A percentile compares a stretch with the other conserved stretches of the same genome.
Conservation (phyloP, 2,888 invertebrate species). For the Mactromeris polynyma region DNA sequence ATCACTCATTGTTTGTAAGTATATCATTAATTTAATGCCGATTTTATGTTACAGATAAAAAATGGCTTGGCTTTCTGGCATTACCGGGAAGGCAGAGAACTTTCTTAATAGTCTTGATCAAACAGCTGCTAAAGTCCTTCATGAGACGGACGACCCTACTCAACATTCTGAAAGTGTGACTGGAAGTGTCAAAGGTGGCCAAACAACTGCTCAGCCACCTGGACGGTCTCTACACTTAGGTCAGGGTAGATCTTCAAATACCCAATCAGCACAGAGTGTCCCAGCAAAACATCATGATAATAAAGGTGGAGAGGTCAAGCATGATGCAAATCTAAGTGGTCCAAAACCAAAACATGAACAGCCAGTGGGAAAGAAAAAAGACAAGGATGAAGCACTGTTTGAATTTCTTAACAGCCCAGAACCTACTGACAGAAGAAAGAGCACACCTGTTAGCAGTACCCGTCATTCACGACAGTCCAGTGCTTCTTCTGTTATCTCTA, state of each 20-base stretch:
- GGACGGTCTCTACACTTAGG: conserved; percentile 6
- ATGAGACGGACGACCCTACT: conserved; percentile 58
- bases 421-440: conserved; percentile 73
- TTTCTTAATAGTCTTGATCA: conserved; percentile 92
- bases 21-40: no score
- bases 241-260: conserved; percentile 26
- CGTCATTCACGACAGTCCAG: conserved; percentile 86
- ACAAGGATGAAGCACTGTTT: conserved; percentile 87
- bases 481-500: conserved; percentile 82
- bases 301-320: conserved; percentile 42
- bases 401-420: conserved; percentile 87
- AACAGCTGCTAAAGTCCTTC: conserved; percentile 90
- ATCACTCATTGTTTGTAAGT: no score
- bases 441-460: conserved; percentile 77
- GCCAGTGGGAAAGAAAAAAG: conserved; percentile 74
- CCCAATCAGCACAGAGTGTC: conserved; percentile 69
- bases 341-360: conserved; percentile 55
- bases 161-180: conserved; percentile 24
- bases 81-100: conserved; percentile 92
- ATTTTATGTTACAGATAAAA: conserved; percentile 44
- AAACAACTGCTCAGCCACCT: not conserved
- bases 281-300: conserved; percentile 64
- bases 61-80: conserved; percentile 92
- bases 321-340: conserved; percentile 30
- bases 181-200: not conserved